phyloP scores from a whole-genome alignment of 2,113 vertebrate genomes.

The Trinectes maculatus region DNA sequence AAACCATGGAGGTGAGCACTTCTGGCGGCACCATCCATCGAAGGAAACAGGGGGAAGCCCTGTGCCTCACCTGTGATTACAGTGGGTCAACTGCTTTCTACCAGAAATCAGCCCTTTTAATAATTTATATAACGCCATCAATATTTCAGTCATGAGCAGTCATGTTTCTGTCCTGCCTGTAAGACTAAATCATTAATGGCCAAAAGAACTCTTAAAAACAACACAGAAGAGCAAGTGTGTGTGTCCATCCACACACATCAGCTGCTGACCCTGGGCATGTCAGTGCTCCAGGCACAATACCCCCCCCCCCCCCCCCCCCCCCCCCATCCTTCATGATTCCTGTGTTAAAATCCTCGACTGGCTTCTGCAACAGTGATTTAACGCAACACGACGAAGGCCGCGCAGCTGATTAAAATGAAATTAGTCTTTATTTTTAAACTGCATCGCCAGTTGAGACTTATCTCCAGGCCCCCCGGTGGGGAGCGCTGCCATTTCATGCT shows the following conservation, averaged over 20 bases:
- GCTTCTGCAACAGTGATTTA: constrained; percentile 64
- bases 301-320: constrained; percentile 9
- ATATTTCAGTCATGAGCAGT: constrained; percentile 79
- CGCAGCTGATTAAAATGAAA: constrained; percentile 71
- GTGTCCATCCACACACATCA: constrained; percentile 30
- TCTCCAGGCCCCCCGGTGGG: constrained; percentile 53
- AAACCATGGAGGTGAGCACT: background rate
- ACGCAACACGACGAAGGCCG: constrained; percentile 35
- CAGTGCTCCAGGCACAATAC: constrained; percentile 10
- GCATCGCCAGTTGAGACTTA: constrained; percentile 62
- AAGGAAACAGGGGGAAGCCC: constrained; percentile 11
- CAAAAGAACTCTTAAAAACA: constrained; percentile 70
- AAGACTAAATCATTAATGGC: constrained; percentile 77
- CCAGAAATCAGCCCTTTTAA: constrained; percentile 73
- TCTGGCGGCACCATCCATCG: constrained; percentile 10
- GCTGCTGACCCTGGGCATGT: constrained; percentile 34
- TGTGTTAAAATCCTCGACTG: constrained; percentile 52
- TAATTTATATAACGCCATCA: constrained; percentile 68
- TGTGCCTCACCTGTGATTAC: constrained; percentile 61
- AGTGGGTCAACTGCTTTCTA: constrained; percentile 79
- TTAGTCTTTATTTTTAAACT: constrained; percentile 72
- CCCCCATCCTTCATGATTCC: constrained; percentile 31
- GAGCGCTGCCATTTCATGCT: constrained; percentile 47
- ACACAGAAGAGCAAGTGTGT: constrained; percentile 39
- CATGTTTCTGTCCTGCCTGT: constrained; percentile 80